Conservation (phyloP, 2,888 invertebrate species). For the Eupelmus urozonus region DNA sequence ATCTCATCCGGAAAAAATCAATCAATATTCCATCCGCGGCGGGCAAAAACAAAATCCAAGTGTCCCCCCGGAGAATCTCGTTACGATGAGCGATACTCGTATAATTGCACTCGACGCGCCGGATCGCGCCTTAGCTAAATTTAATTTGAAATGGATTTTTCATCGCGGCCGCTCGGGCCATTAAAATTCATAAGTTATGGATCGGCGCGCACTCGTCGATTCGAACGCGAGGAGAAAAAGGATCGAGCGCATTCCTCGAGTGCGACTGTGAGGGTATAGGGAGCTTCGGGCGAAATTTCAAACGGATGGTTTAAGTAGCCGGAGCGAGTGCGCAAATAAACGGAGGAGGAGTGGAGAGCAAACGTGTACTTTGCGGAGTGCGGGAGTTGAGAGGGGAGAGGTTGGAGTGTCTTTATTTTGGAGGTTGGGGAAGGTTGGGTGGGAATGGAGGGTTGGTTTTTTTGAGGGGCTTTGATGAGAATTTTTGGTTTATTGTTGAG, state of each 20-base stretch:
- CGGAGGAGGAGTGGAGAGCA: background rate
- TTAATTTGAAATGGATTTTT: constrained; percentile 58
- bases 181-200: constrained; percentile 60
- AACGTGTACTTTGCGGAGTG: too few species aligned
- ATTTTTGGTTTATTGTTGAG: too few species aligned
- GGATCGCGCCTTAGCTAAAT: constrained; percentile 50
- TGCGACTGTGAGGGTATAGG: background rate
- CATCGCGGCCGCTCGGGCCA: constrained; percentile 51
- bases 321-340: constrained; percentile 35
- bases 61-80: constrained; percentile 20
- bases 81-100: constrained; percentile 12
- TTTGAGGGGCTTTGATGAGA: too few species aligned
- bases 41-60: background rate
- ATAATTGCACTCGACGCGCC: constrained; percentile 34
- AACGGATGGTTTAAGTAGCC: constrained; percentile 45
- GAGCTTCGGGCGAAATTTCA: constrained; percentile 51
- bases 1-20: too few species aligned
- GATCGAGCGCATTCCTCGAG: too few species aligned
- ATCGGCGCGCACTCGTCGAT: constrained; percentile 34
- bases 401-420: too few species aligned
- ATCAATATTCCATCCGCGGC: too few species aligned
- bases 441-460: too few species aligned
- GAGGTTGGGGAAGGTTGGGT: too few species aligned
- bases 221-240: constrained; percentile 19
- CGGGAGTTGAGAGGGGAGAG: too few species aligned